Percentiles rank a stretch among this genome's conserved stretches.
phyloP scores from a whole-genome alignment of 1,140 invertebrate species.

The Oryctes rhinoceros region DNA sequence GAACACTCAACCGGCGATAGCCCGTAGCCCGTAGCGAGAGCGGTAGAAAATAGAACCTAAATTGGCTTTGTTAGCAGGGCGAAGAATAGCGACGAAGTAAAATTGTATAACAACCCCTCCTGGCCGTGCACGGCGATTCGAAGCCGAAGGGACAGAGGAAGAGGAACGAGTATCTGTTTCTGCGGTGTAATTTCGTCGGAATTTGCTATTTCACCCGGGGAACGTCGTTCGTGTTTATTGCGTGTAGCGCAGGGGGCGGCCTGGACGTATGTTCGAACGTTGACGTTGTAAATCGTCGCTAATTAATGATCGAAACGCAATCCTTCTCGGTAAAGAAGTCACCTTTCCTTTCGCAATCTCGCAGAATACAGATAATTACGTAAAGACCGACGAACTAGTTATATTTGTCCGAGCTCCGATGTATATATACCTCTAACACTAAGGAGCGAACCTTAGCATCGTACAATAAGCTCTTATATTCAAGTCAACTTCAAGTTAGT shows the following conservation, averaged over 20 bases:
- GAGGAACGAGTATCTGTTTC: neutral
- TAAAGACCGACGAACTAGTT: too few relatives aligned
- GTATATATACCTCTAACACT: too few relatives aligned
- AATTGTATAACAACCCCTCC: constrained; percentile 10
- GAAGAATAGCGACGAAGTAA: neutral
- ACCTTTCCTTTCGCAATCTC: too few relatives aligned
- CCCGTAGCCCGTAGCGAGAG: neutral
- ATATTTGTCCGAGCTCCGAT: too few relatives aligned
- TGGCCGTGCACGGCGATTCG: neutral
- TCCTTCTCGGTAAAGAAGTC: too few relatives aligned
- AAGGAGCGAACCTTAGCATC: too few relatives aligned
- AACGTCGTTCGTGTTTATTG: neutral
- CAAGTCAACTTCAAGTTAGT: too few relatives aligned
- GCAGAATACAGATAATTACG: too few relatives aligned
- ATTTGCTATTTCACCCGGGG: neutral
- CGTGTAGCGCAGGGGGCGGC: neutral
- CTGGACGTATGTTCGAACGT: too few relatives aligned
- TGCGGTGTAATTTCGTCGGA: neutral
- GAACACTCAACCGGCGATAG: neutral
- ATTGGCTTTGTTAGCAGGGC: constrained; percentile 3
- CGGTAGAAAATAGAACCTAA: neutral
- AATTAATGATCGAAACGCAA: too few relatives aligned
- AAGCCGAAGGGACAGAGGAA: neutral
- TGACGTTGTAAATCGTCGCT: too few relatives aligned
- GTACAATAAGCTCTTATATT: too few relatives aligned